phyloP scores from a whole-genome alignment of 2,797 vertebrate species.

The Mionectes olivaceus region DNA sequence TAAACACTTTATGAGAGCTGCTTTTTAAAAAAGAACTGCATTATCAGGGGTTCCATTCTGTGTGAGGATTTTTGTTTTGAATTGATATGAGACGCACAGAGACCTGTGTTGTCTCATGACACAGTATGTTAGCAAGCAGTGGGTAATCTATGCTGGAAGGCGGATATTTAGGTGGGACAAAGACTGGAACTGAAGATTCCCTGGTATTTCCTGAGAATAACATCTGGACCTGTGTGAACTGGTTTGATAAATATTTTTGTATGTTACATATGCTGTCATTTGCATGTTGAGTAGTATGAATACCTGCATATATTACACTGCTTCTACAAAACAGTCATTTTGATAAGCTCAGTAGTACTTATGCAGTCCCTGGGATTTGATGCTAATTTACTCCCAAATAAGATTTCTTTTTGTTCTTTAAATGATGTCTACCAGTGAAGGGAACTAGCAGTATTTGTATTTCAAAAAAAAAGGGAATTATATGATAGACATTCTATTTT shows the following conservation, averaged over 20 bases:
- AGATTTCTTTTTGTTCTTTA: neutral
- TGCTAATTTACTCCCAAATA: neutral
- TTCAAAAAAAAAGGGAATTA: neutral
- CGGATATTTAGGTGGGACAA: neutral
- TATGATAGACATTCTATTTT: neutral
- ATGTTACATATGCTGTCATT: neutral
- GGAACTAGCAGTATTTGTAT: neutral
- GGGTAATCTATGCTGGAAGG: neutral
- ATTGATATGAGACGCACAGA: neutral
- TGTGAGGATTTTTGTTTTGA: neutral
- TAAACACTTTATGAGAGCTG: neutral
- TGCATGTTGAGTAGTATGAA: neutral
- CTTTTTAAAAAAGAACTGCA: neutral
- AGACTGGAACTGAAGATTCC: conserved; percentile 18
- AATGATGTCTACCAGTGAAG: neutral
- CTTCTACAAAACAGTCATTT: neutral
- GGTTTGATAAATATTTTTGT: conserved; percentile 46
- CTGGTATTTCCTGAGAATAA: conserved; percentile 31
- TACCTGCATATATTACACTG: conserved; percentile 19
- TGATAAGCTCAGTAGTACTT: neutral
- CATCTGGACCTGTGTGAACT: conserved; percentile 20
- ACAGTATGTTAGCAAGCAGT: neutral
- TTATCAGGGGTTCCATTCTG: neutral
- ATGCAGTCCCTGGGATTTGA: neutral
- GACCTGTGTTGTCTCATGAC: neutral